These are phyloP conservation scores for Dasypus novemcinctus DNA, from an alignment of 2,113 vertebrate species.

Conservation along the genomic window DNA sequence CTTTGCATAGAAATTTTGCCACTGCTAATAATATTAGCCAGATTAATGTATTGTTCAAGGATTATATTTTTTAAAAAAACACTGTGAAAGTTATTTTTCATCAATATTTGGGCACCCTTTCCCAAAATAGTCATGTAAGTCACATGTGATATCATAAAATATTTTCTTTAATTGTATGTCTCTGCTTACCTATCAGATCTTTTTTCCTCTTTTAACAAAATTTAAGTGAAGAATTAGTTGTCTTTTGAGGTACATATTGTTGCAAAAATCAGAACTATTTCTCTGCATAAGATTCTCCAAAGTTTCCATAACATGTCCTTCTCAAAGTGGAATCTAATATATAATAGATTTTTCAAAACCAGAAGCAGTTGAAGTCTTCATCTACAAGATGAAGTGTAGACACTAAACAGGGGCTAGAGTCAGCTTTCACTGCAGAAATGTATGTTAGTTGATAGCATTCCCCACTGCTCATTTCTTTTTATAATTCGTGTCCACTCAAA, in stretches of 20 bases:
- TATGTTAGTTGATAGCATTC: neutral
- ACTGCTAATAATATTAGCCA: slow-evolving; percentile 51
- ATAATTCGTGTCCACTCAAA: neutral
- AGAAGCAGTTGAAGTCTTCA: neutral
- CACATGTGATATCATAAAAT: neutral
- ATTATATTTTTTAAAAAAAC: slow-evolving; percentile 11
- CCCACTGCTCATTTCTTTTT: neutral
- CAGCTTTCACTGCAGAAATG: neutral
- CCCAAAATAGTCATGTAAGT: slow-evolving; percentile 4
- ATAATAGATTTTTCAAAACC: neutral
- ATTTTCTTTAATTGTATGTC: neutral
- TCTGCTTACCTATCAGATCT: neutral
- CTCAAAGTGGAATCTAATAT: neutral
- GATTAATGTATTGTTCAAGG: slow-evolving; percentile 48
- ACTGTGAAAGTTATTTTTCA: neutral
- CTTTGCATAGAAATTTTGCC: slow-evolving; percentile 47
- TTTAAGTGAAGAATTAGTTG: slow-evolving; percentile 10
- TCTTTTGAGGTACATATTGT: slow-evolving; percentile 4
- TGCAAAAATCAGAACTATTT: neutral
- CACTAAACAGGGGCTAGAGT: neutral
- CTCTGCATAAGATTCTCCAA: neutral
- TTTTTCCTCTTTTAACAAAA: neutral
- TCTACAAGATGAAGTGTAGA: neutral
- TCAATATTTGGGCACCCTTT: slow-evolving; percentile 46
- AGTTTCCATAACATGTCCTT: neutral